Percentiles rank a stretch among this genome's conserved stretches.
Conservation (phyloP, 2,888 invertebrate genomes). For the Dendrolimus houi region DNA sequence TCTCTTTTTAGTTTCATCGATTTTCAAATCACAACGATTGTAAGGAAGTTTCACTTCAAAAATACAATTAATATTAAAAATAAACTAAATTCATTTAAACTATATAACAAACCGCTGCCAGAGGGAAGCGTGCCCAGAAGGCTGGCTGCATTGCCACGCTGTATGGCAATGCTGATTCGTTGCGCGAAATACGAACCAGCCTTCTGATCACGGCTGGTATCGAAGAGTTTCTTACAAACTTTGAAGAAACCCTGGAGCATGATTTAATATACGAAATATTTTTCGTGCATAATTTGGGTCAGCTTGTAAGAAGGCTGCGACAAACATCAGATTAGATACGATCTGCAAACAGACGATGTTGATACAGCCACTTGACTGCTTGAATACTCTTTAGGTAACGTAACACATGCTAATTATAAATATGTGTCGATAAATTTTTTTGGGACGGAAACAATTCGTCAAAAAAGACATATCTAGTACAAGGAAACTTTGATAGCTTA, state of each 20-base stretch:
- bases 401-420: background rate
- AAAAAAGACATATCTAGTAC: constrained; percentile 1
- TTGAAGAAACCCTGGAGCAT: constrained; percentile 2
- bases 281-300: constrained; percentile 42
- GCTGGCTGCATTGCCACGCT: too few relatives aligned
- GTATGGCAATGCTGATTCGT: too few relatives aligned
- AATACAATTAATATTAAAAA: too few relatives aligned
- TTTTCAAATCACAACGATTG: too few relatives aligned
- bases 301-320: constrained; percentile 53
- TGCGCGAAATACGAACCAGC: too few relatives aligned
- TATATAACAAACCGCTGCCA: too few relatives aligned
- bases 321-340: constrained; percentile 62
- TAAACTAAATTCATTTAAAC: too few relatives aligned
- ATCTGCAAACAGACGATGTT: constrained; percentile 37
- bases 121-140: too few relatives aligned
- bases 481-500: background rate
- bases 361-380: constrained; percentile 6
- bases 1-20: too few relatives aligned
- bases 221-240: too few relatives aligned
- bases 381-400: background rate
- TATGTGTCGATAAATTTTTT: background rate
- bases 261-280: background rate
- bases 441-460: background rate
- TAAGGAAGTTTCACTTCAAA: too few relatives aligned
- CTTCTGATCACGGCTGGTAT: too few relatives aligned